Evolutionary conservation across 1,140 invertebrate species (phyloP).

Genomic region (Psilanteris sp.): DNA sequence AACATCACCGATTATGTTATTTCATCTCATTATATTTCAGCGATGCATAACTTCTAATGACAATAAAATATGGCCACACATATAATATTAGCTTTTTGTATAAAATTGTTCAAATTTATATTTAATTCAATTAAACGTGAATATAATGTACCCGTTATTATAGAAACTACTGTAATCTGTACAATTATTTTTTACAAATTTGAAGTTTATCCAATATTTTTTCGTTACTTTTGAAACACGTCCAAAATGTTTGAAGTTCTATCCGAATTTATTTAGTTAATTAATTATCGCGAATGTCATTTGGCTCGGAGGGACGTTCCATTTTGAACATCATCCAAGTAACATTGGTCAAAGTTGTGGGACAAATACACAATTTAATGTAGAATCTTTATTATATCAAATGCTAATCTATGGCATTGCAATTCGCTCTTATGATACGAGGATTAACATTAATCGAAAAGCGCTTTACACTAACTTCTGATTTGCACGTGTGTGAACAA

Average conservation of each 20-base stretch:
- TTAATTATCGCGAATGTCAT: constrained; percentile 9
- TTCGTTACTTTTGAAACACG: constrained; percentile 2
- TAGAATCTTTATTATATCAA: constrained; percentile 36
- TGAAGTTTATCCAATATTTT: constrained; percentile 7
- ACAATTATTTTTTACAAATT: not conserved
- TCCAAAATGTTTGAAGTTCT: not conserved
- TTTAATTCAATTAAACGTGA: too few species aligned
- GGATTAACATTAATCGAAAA: constrained; percentile 51
- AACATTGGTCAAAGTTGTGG: constrained; percentile 13
- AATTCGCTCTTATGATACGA: too few species aligned
- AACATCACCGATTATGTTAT: constrained; percentile 36
- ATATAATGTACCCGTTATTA: not conserved
- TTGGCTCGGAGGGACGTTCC: not conserved
- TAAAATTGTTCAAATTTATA: not conserved
- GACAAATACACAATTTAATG: constrained; percentile 28
- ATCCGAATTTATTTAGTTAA: constrained; percentile 10
- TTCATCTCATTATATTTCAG: too few species aligned
- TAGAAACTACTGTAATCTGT: too few species aligned
- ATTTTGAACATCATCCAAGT: constrained; percentile 31
- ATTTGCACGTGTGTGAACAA: too few species aligned
- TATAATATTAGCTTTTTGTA: too few species aligned
- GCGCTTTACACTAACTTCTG: constrained; percentile 50
- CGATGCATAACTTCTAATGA: too few species aligned
- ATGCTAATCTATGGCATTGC: too few species aligned
- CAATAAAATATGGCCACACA: too few species aligned